Base-by-base conservation (phyloP, 1,140 invertebrate species). In the Drosophila pruinosa region DNA sequence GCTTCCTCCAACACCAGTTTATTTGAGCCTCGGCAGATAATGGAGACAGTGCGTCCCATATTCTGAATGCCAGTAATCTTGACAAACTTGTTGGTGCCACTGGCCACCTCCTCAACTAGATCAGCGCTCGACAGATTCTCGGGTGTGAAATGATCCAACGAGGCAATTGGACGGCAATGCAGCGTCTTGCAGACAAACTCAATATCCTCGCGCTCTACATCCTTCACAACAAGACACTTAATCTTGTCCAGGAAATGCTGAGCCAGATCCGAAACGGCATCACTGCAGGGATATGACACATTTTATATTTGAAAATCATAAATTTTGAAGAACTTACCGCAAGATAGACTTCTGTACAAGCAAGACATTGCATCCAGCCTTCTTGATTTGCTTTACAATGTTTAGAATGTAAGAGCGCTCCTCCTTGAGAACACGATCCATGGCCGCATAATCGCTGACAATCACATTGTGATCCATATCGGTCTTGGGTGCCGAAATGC, bases 381-480 rank as follows among this genome's bases (percentile, higher is more conserved):
- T 99, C 91, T 99, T 99, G 43, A 99, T 98, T 91, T 99, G 97
- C 92, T 99, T 99, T 0, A 99, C 97, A 90, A 99, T 99, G 81
- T 99, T 99, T 15, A 99, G 93, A 81, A 99, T 99, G 90, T 99
- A 99, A 47, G 97, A 95, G 52, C 99, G 94, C 92, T 99, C 99
- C 92, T 99, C 99, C 91, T 98, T 96, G n/a, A 99, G 91, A 0
- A 99, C 97, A 63, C 99, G 94, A 92, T 99, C 99, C 99, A 99
- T 99, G 63, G 99, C 98, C 36, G 98, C 95, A 91, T 99, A 99
- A 91, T 99, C 99, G 0, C 98, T 98, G 6, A 99, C 97, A 76
- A 99, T 95, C 0, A 99, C 97, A 91, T 95, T 97, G 92, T 99
- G 98, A 90, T 99, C 99, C 98, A 99, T 99, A 93, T 99, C 98